Base-by-base conservation (phyloP, 1,140 invertebrate genomes). In the Palaemon carinicauda region DNA sequence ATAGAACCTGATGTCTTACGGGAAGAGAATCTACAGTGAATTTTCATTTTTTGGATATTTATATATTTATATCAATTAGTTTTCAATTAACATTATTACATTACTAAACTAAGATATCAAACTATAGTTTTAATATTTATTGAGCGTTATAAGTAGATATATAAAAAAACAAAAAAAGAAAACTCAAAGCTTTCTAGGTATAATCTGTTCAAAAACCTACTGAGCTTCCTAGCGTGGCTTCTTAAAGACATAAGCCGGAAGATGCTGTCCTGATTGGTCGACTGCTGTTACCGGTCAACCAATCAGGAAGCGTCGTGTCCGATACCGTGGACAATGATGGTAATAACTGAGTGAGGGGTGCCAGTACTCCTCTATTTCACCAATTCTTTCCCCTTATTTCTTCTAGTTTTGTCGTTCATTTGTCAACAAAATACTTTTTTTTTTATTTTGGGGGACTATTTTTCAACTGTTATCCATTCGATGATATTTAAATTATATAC, bases 261-360 rank as follows among this genome's bases (percentile, higher is more conserved):
- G 75, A 24, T 17, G 52, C 54, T 33, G 82, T 75, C 50, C 56
- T 71, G 56, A 85, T 85, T 85, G 74, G 74, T 50, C 75, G 73
- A 56, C 82, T 19, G 71, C 53, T 80, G 73, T 83, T 71, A 85
- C 54, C 74, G 73, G 82, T 85, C 82, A 85, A 24, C 82, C 82
- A 85, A 85, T 85, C 82, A 85, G 75, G 82, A 85, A 78, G 82
- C 54, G 54, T 74, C 75, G 50, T 79, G 82, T 56, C 33, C 56
- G 82, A 85, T 85, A 85, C 74, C 82, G 82, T 85, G 82, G 82
- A 85, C 82, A 79, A 71, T 85, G 82, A 79, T 65, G 82, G 82
- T 85, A 85, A 85, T 85, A 85, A 85, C 75, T 33, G 29, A 24
- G 69, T 41, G 41, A 52, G 52, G 52, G 75, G 82, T 79, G 82